phyloP scores from a whole-genome alignment of 2,113 vertebrate genomes.

The Dascyllus trimaculatus region DNA sequence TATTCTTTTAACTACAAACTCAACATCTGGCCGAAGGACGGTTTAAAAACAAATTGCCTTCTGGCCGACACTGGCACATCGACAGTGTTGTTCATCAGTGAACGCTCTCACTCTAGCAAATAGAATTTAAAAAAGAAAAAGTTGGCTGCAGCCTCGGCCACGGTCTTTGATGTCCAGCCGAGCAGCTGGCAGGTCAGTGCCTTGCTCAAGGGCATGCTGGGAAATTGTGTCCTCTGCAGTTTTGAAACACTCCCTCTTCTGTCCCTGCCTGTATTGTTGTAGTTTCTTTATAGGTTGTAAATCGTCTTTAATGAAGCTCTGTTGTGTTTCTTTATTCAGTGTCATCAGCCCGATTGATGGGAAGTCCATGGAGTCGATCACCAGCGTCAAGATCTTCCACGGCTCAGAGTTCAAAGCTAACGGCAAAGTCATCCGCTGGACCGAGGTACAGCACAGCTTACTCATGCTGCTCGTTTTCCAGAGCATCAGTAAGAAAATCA shows the following conservation, averaged over 20 bases:
- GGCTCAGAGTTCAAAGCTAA: conserved; percentile 98
- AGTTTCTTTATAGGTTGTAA: neutral
- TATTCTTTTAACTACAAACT: neutral
- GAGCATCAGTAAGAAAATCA: neutral
- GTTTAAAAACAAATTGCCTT: too few relatives aligned
- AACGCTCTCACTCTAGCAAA: too few relatives aligned
- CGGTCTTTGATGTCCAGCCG: neutral
- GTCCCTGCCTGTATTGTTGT: neutral
- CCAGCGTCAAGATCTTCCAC: conserved; percentile 98
- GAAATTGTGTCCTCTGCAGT: neutral
- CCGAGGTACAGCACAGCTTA: conserved; percentile 86
- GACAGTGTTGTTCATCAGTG: too few relatives aligned
- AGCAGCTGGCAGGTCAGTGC: conserved; percentile 9
- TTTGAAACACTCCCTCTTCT: neutral
- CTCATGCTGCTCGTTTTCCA: neutral
- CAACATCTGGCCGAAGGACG: neutral
- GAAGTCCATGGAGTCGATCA: conserved; percentile 96
- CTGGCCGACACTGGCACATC: too few relatives aligned
- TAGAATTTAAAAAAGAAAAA: neutral
- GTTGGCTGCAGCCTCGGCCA: neutral
- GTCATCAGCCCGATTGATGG: conserved; percentile 97
- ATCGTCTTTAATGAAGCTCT: neutral
- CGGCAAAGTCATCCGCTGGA: conserved; percentile 98
- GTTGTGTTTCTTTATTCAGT: conserved; percentile 73
- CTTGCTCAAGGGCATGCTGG: neutral